Percentiles rank a stretch among this genome's conserved stretches.
These are phyloP conservation scores for Catalaphyllia jardinei DNA, from an alignment of 64 coral and sea anemone genomes.

Conservation along the genomic window DNA sequence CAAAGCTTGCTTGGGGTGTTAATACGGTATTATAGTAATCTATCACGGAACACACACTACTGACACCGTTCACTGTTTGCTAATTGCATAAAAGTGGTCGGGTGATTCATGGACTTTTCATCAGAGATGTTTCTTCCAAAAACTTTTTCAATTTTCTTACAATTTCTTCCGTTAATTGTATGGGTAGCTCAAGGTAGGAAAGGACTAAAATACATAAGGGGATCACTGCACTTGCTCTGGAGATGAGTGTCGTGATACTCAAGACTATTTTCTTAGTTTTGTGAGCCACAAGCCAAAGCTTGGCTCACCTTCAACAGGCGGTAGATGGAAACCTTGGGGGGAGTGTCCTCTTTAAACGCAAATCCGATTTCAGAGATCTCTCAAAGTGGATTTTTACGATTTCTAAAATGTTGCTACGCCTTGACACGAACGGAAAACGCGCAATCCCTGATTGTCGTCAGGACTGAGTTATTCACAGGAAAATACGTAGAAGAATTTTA, in stretches of 20 bases:
- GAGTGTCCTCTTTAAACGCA: neutral
- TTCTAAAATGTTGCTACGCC: neutral
- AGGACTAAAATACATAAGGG: neutral
- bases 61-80: neutral
- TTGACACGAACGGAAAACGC: neutral
- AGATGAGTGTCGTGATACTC: neutral
- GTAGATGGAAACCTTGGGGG: neutral
- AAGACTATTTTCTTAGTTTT: neutral
- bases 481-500: neutral
- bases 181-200: no score
- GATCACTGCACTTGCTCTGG: neutral
- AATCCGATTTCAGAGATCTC: conserved; percentile 18
- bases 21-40: neutral
- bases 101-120: no score
- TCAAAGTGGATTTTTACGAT: conserved; percentile 1
- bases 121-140: no score
- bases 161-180: neutral
- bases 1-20: neutral
- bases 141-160: neutral
- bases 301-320: neutral
- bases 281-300: neutral
- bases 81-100: neutral
- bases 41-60: conserved; percentile 11
- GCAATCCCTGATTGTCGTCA: neutral
- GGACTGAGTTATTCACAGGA: neutral